phyloP scores from a whole-genome alignment of 2,888 invertebrate genomes.

The Lasioglossum leucozonium region DNA sequence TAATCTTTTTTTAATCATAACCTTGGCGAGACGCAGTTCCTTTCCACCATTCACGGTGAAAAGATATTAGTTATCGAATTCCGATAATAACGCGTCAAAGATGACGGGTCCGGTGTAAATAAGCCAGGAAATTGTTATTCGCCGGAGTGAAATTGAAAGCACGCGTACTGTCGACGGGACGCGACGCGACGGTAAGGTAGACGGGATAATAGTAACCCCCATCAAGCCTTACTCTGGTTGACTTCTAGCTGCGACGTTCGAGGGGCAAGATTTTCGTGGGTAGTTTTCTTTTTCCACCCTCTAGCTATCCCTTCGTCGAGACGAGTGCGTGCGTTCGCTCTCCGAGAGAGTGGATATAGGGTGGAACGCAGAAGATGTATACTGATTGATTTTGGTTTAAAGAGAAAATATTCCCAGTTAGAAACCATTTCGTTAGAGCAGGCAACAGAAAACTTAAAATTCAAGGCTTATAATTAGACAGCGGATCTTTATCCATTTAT shows the following conservation, averaged over 20 bases:
- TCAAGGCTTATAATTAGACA: no score
- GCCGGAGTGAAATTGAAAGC: slow-evolving; percentile 45
- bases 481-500: no score
- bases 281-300: not conserved
- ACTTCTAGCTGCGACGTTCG: slow-evolving; percentile 1
- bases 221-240: not conserved
- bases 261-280: not conserved
- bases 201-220: slow-evolving; percentile 40
- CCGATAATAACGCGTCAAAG: slow-evolving; percentile 62
- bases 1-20: slow-evolving; percentile 26
- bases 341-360: not conserved
- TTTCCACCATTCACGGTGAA: not conserved
- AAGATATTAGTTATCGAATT: slow-evolving; percentile 62
- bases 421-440: not conserved
- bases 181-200: slow-evolving; percentile 19
- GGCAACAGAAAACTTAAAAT: not conserved
- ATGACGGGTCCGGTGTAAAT: slow-evolving; percentile 57
- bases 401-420: not conserved
- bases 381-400: not conserved
- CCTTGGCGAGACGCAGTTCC: not conserved
- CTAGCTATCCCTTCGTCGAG: not conserved
- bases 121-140: slow-evolving; percentile 55
- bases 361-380: not conserved
- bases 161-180: slow-evolving; percentile 16
- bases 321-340: not conserved